phyloP scores from a whole-genome alignment of 1,140 invertebrate genomes.

The Yoshiicerus persimilis region DNA sequence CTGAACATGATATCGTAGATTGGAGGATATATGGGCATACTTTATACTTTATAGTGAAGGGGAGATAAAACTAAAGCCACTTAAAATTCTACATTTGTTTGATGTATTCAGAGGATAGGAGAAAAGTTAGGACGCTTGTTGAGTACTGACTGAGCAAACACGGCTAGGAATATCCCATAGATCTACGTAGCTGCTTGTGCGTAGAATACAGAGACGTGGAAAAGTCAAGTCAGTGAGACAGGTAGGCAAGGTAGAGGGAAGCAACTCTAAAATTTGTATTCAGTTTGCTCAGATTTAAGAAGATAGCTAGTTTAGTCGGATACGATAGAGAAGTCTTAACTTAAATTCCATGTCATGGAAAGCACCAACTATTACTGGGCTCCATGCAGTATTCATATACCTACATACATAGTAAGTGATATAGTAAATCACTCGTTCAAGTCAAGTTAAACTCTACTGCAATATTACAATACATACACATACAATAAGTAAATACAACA shows the following conservation, averaged over 20 bases:
- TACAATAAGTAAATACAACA: not conserved
- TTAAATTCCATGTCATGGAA: not conserved
- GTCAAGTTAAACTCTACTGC: not conserved
- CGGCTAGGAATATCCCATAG: not conserved
- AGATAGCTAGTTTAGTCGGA: not conserved
- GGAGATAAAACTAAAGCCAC: not conserved
- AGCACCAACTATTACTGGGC: not conserved
- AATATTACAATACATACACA: not conserved
- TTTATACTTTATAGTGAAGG: not conserved
- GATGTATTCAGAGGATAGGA: not conserved
- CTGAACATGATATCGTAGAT: too few relatives aligned
- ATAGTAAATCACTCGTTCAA: not conserved
- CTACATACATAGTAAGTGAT: not conserved
- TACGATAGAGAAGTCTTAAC: not conserved
- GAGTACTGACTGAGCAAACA: not conserved
- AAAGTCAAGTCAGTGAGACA: not conserved
- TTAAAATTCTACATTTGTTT: not conserved
- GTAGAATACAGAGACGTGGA: not conserved
- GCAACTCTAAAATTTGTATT: not conserved
- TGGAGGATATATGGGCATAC: too few relatives aligned
- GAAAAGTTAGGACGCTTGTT: not conserved
- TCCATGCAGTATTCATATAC: not conserved
- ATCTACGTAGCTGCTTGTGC: not conserved
- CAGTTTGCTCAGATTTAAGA: conserved; percentile 3
- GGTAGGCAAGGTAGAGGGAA: not conserved